A percentile compares a stretch with the other conserved stretches of the same genome.
Evolutionary conservation across 37 sponge, comb jelly and placozoan genomes (phyloP).

Genomic region (Haliclona indistincta): DNA sequence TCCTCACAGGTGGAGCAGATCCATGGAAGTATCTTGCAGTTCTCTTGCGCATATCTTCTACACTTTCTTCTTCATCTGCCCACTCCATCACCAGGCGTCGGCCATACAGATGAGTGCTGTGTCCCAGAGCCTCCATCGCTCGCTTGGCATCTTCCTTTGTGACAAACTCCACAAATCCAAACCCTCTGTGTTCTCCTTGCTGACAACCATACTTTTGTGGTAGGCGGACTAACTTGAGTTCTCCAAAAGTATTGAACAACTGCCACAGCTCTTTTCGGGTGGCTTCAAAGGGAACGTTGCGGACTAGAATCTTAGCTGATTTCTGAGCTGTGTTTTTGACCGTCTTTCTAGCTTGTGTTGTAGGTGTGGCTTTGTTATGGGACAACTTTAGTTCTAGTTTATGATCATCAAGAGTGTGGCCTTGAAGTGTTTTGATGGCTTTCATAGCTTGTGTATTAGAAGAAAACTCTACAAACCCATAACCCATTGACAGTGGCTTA

Average conservation of each 20-base stretch:
- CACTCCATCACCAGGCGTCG: conserved; percentile 94
- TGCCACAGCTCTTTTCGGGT: conserved; percentile 78
- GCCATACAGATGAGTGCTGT: conserved; percentile 97
- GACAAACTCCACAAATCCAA: conserved; percentile 92
- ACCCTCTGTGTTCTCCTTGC: conserved; percentile 79
- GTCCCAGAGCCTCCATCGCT: conserved; percentile 81
- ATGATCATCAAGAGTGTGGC: conserved; percentile 75
- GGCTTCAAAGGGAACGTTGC: conserved; percentile 97
- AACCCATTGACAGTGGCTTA: conserved; percentile 90
- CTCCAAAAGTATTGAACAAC: conserved; percentile 87
- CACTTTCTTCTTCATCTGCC: conserved; percentile 90
- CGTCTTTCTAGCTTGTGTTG: neutral
- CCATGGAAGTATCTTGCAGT: conserved; percentile 84
- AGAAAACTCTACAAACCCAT: conserved; percentile 90
- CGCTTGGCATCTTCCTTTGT: conserved; percentile 82
- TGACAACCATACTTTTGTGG: conserved; percentile 80
- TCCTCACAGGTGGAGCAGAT: too few relatives aligned
- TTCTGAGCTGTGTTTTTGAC: conserved; percentile 30
- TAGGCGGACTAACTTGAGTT: conserved; percentile 83
- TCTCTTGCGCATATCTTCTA: conserved; percentile 78
- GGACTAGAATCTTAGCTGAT: conserved; percentile 77
- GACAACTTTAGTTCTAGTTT: conserved; percentile 85
- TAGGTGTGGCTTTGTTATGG: conserved; percentile 25
- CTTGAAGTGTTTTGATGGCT: conserved; percentile 84
- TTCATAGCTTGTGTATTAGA: conserved; percentile 51